Base-by-base conservation (phyloP, 2,797 vertebrate species). In the Acrocephalus scirpaceus region DNA sequence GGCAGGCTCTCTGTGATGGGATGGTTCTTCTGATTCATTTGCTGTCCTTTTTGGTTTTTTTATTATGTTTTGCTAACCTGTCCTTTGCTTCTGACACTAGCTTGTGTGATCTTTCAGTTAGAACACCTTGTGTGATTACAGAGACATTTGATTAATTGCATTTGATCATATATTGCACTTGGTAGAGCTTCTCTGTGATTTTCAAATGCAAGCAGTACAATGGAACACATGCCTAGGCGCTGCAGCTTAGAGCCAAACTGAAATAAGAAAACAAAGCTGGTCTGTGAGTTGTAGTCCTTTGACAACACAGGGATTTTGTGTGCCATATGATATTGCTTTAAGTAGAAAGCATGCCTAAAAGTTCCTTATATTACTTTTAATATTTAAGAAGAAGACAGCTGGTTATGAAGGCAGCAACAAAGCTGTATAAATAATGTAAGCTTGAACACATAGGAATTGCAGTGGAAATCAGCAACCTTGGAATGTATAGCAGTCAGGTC, bases 331-430 rank as follows among this genome's bases (percentile, higher is more conserved):
- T 77, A 87, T 20, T 77, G 51, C 97, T 97, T 96, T 87, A 96
- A 96, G 93, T 91, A 92, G 89, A 88, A 96, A 96, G 51, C 69
- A 76, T 91, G 47, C 66, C 70, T 92, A 72, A 95, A 97, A 93
- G 83, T 91, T 95, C 53, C 85, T 88, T 93, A 91, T 96, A 96
- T 96, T 95, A 78, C 92, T 97, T 97, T 97, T 93, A 97, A 95
- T 96, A 95, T 93, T 94, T 93, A 83, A 69, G 93, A 91, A 54
- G 61, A 92, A n/a, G 72, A 92, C 96, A 97, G 89, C 92, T 96
- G 84, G n/a, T 9, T 58, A 34, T 71, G 91, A 92, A 95, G 90
- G 86, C 89, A 69, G 66, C 84, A 97, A 96, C 85, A 97, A 93
- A 93, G 65, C 6, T 32, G 86, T 91, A 97, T 97, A 96, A 97